phyloP scores from a whole-genome alignment of 2,797 vertebrate species.

The Peromyscus eremicus region DNA sequence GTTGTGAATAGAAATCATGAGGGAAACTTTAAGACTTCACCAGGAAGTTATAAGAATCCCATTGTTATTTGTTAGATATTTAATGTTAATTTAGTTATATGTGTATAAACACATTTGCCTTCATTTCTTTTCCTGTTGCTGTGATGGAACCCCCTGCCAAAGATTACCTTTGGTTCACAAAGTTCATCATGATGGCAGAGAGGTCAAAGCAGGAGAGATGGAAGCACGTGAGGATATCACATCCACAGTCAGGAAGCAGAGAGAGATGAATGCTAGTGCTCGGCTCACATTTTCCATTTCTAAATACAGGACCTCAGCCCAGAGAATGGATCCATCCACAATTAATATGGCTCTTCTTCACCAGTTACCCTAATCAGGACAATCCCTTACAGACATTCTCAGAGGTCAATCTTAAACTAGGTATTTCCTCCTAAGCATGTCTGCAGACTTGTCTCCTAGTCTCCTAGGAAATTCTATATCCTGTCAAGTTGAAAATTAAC shows the following conservation, averaged over 20 bases:
- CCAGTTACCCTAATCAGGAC: not conserved
- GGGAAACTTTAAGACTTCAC: not conserved
- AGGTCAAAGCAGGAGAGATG: not conserved
- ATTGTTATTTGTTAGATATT: not conserved
- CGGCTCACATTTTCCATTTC: too few species aligned
- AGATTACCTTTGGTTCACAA: not conserved
- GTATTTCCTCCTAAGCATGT: not conserved
- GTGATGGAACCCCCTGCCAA: not conserved
- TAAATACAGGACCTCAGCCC: not conserved
- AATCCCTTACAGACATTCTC: not conserved
- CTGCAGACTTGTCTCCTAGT: too few species aligned
- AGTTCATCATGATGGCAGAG: not conserved
- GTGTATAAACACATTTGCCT: not conserved
- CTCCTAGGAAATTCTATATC: not conserved
- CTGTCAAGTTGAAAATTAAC: not conserved
- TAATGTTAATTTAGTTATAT: not conserved
- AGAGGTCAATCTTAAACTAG: not conserved
- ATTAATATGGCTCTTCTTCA: not conserved
- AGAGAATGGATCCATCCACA: not conserved
- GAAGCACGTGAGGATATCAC: not conserved
- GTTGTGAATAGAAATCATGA: not conserved
- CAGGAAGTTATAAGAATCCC: not conserved
- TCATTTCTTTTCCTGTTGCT: not conserved
- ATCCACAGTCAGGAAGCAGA: not conserved
- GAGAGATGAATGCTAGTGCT: not conserved